These are phyloP conservation scores for Plecturocebus donacophilus DNA, from an alignment of 2,113 vertebrate genomes.

Conservation along the genomic window DNA sequence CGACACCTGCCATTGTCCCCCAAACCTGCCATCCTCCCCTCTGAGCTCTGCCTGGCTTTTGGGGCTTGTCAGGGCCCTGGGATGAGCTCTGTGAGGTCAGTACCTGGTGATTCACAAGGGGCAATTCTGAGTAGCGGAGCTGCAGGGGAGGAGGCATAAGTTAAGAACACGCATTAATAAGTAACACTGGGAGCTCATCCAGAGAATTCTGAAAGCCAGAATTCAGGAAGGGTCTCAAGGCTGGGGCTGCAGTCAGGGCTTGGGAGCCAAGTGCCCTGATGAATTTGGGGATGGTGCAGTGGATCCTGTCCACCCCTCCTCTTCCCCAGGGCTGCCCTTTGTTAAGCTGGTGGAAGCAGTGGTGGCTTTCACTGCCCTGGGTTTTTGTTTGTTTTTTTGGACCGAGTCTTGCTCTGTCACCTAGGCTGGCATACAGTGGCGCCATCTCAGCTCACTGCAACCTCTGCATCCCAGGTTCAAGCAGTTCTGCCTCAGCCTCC, in stretches of 20 bases:
- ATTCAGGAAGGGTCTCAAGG: background rate
- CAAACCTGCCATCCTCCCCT: background rate
- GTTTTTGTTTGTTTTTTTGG: too few relatives aligned
- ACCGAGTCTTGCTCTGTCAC: too few relatives aligned
- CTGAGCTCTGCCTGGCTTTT: background rate
- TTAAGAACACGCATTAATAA: background rate
- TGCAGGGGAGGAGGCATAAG: background rate
- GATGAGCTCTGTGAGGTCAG: background rate
- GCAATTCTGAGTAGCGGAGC: background rate
- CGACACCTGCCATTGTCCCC: too few relatives aligned
- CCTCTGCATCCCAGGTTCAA: too few relatives aligned
- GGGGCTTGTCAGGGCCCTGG: background rate
- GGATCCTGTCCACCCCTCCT: rapidly evolving
- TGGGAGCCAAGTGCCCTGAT: background rate
- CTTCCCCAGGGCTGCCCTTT: background rate
- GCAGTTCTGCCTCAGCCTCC: too few relatives aligned
- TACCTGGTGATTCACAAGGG: background rate
- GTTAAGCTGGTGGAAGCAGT: background rate
- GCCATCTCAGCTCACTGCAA: too few relatives aligned
- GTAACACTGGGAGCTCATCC: background rate
- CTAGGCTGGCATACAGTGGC: too few relatives aligned
- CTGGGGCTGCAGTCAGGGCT: background rate
- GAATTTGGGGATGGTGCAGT: too few relatives aligned
- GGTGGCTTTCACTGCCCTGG: background rate
- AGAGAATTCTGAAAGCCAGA: background rate